These are phyloP conservation scores for Holacanthella duospinosa DNA, from an alignment of 2,888 invertebrate species.

Conservation along the genomic window DNA sequence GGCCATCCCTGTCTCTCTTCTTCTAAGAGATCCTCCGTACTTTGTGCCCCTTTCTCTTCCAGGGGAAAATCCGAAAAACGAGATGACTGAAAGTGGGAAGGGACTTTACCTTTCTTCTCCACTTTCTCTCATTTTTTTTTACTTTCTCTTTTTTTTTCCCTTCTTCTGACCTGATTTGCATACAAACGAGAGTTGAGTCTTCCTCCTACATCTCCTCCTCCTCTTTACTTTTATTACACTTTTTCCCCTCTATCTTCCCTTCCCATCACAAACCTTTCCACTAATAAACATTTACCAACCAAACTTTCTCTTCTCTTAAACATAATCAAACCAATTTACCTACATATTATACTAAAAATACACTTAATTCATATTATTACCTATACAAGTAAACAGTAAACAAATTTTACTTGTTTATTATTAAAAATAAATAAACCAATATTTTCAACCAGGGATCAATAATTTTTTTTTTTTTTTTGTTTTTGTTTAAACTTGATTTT, in stretches of 20 bases:
- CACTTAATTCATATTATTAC: too few relatives aligned
- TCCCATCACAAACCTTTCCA: background rate
- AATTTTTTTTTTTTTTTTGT: too few relatives aligned
- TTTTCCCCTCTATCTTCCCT: background rate
- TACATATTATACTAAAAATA: too few relatives aligned
- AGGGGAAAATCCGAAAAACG: background rate
- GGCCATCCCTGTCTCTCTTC: background rate
- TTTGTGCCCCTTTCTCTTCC: too few relatives aligned
- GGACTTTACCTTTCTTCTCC: conserved; percentile 10
- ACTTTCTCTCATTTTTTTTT: background rate
- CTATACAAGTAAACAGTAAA: too few relatives aligned
- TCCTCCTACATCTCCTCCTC: conserved; percentile 12
- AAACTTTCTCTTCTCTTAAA: too few relatives aligned
- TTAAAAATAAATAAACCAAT: too few relatives aligned
- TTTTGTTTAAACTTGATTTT: too few relatives aligned
- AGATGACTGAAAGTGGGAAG: conserved; percentile 8
- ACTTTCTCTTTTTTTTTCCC: background rate
- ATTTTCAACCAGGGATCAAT: too few relatives aligned
- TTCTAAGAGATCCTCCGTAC: too few relatives aligned
- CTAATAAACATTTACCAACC: background rate
- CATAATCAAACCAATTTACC: too few relatives aligned
- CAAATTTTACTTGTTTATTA: too few relatives aligned
- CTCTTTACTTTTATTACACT: background rate
- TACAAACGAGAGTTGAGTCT: conserved; percentile 31
- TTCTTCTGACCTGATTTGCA: conserved; percentile 28